phyloP scores from a whole-genome alignment of 2,888 invertebrate species.

The Acleris sparsana region DNA sequence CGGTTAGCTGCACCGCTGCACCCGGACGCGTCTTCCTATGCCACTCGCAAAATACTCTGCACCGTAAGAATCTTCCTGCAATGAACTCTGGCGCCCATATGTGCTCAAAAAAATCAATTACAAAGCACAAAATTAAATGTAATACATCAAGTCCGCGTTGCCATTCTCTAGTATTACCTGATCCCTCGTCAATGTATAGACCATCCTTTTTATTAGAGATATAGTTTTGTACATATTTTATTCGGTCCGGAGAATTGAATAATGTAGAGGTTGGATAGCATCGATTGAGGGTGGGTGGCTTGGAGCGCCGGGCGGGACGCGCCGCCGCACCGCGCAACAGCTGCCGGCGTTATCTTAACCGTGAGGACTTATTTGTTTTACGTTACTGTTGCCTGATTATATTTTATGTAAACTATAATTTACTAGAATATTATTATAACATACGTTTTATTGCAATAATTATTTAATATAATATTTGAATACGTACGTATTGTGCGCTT shows the following conservation, averaged over 20 bases:
- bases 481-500: slow-evolving; percentile 26
- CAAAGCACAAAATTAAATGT: background rate
- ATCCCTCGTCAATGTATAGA: slow-evolving; percentile 8
- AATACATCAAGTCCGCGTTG: background rate
- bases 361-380: slow-evolving; percentile 67
- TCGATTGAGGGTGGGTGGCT: slow-evolving; percentile 64
- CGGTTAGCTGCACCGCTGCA: slow-evolving; percentile 58
- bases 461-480: slow-evolving; percentile 10
- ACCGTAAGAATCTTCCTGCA: slow-evolving; percentile 3
- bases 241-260: slow-evolving; percentile 39
- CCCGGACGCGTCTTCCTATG: slow-evolving; percentile 18
- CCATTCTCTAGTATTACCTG: background rate
- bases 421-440: background rate
- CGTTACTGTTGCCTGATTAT: slow-evolving; percentile 53
- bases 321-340: slow-evolving; percentile 71
- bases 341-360: slow-evolving; percentile 77
- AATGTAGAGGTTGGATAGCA: slow-evolving; percentile 49
- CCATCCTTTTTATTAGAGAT: background rate
- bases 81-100: slow-evolving; percentile 9
- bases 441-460: slow-evolving; percentile 19
- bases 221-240: background rate
- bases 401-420: slow-evolving; percentile 23
- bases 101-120: slow-evolving; percentile 13
- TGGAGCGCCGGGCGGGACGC: slow-evolving; percentile 59
- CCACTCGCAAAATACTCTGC: slow-evolving; percentile 1